Evolutionary conservation across 2,888 invertebrate genomes (phyloP), one percentile per base, ranked within the genome.

Genomic region (Diarsia brunnea): DNA sequence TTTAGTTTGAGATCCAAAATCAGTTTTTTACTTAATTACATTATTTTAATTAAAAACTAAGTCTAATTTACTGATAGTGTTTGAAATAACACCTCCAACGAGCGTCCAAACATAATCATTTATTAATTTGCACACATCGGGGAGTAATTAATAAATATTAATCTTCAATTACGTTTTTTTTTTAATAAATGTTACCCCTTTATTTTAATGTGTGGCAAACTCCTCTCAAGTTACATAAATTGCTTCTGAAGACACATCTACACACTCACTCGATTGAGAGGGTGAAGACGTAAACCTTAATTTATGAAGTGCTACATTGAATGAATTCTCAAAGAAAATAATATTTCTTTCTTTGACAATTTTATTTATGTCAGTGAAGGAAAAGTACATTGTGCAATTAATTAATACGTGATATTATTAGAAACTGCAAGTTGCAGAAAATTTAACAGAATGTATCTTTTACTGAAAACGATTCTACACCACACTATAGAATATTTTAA

Each of bases 251-350:
- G n/a, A 49, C 11, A 58, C 7, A 7, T 58, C 64, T 4, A n/a
- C 31, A 38, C 38, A 38, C 38, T 4, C 38, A 60, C 16, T 49
- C 0, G 21, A 21, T 14, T 51, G 14, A 49, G 14, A 19, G 16
- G 0, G 38, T 47, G 24, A 58, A 11, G 19, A 8, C 8, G 19
- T 11, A n/a, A 47, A 19, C 24, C 12, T 38, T 53, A 14, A 31
- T 65, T 65, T 60, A 43, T 5, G 43, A 75, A 31, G n/a, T 12
- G 38, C 51, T n/a, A 4, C 24, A 61, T 45, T 53, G 8, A 75
- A n/a, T 12, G n/a, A 24, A 76, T 21, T 10, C 10, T 16, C 49
- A 12, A n/a, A 27, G n/a, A 45, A n/a, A 68, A 64, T n/a, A 24
- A 49, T 31, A 31, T 31, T 49, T 51, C 31, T 21, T 38, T 38